phyloP scores from a whole-genome alignment of 2,888 invertebrate genomes.

The Branchipolynoe longqiensis region DNA sequence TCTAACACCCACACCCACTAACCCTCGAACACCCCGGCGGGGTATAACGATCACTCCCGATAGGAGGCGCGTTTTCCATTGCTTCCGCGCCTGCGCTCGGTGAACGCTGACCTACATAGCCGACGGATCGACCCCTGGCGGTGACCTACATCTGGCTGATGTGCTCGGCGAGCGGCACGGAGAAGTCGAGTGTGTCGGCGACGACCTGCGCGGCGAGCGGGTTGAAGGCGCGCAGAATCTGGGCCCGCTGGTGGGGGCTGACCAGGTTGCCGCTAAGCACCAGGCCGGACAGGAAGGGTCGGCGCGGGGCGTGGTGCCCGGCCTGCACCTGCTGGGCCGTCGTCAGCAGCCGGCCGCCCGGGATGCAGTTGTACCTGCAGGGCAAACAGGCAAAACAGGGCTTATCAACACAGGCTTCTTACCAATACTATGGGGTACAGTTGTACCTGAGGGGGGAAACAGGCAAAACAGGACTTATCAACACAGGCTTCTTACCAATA shows the following conservation, averaged over 20 bases:
- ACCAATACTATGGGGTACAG: neutral
- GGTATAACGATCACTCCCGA: no score
- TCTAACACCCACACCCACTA: no score
- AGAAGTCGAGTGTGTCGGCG: slow-evolving; percentile 40
- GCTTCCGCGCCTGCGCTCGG: no score
- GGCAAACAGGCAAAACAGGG: neutral
- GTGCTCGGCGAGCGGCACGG: slow-evolving; percentile 35
- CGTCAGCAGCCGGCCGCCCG: neutral
- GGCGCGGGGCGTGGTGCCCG: neutral
- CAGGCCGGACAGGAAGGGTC: slow-evolving; percentile 28
- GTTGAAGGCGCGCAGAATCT: slow-evolving; percentile 41
- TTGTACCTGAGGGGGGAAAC: neutral
- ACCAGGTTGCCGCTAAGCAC: slow-evolving; percentile 31
- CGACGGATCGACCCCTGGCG: neutral
- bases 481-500: neutral
- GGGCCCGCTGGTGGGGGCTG: slow-evolving; percentile 40
- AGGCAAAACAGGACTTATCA: neutral
- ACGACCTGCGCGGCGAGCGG: slow-evolving; percentile 26
- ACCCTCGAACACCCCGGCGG: no score
- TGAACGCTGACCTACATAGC: neutral
- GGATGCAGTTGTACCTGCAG: slow-evolving; percentile 34
- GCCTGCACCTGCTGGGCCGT: slow-evolving; percentile 24
- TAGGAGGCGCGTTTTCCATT: no score
- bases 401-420: neutral
- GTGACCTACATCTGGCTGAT: slow-evolving; percentile 40